These are phyloP conservation scores for Crossaster papposus DNA, from an alignment of 53 echinoderm and acorn worm species.

Conservation along the genomic window DNA sequence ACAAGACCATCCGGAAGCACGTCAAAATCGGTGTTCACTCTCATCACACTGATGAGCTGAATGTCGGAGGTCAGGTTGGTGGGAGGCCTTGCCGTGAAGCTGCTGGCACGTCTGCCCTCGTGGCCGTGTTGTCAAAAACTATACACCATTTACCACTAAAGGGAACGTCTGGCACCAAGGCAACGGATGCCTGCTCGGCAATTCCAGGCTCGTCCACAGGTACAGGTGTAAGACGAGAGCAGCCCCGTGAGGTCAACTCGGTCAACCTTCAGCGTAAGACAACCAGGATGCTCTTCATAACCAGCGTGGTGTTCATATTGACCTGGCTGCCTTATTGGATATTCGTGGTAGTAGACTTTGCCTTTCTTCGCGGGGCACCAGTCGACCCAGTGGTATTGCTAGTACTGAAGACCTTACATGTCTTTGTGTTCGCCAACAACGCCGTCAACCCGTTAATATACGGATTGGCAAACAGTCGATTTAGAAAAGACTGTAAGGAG, in stretches of 20 bases:
- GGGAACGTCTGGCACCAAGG: neutral
- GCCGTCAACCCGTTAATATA: slow-evolving; percentile 38
- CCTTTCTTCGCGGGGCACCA: neutral
- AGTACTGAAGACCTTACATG: neutral
- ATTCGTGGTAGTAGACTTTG: neutral
- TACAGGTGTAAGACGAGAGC: neutral
- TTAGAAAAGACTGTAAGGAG: slow-evolving; percentile 18
- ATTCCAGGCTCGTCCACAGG: neutral
- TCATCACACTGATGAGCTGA: too few species aligned
- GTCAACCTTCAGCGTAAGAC: slow-evolving; percentile 6
- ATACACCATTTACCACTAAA: neutral
- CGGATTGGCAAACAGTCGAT: slow-evolving; percentile 22
- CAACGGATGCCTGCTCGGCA: neutral
- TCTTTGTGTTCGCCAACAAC: slow-evolving; percentile 1
- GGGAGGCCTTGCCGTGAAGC: neutral
- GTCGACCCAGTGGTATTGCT: neutral
- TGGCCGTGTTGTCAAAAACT: too few species aligned
- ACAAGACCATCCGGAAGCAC: neutral
- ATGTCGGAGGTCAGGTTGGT: neutral
- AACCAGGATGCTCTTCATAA: slow-evolving; percentile 33
- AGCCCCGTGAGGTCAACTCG: neutral
- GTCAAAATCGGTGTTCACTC: neutral
- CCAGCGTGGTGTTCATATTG: slow-evolving; percentile 33
- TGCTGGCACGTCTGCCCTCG: neutral
- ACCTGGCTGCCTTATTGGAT: slow-evolving; percentile 22